A percentile compares a stretch with the other conserved stretches of the same genome.
Evolutionary conservation across 2,113 vertebrate genomes (phyloP).

Genomic region (Morone chrysops): DNA sequence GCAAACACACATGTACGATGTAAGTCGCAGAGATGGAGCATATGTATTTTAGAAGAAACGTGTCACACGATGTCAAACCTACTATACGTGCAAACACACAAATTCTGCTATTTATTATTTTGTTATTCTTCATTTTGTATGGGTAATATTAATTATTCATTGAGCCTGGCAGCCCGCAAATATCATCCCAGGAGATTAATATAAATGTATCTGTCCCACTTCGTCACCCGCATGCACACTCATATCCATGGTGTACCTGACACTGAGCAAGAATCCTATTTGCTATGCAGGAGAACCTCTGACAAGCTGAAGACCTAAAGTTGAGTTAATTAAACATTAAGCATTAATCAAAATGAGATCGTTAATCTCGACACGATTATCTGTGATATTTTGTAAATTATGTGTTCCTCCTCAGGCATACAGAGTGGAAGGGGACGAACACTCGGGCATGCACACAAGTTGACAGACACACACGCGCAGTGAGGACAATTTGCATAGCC

Average conservation of each 20-base stretch:
- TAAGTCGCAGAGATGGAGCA: background rate
- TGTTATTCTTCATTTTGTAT: constrained; percentile 55
- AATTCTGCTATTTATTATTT: constrained; percentile 58
- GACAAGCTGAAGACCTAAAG: constrained; percentile 54
- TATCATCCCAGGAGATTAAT: constrained; percentile 72
- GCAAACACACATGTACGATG: background rate
- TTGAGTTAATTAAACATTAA: constrained; percentile 80
- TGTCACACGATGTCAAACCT: background rate
- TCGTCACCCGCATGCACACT: constrained; percentile 18
- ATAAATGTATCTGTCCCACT: constrained; percentile 59
- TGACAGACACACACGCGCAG: constrained; percentile 28
- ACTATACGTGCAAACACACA: constrained; percentile 3
- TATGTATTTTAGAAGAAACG: background rate
- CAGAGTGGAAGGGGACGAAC: constrained; percentile 25
- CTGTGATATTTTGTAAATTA: constrained; percentile 75
- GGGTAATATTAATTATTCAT: constrained; percentile 74
- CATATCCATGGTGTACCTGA: constrained; percentile 45
- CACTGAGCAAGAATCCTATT: constrained; percentile 48
- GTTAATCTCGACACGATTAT: constrained; percentile 77
- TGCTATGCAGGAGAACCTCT: constrained; percentile 66
- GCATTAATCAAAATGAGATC: constrained; percentile 77
- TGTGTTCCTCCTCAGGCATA: constrained; percentile 52
- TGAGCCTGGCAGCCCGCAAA: constrained; percentile 52
- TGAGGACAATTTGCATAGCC: constrained; percentile 1
- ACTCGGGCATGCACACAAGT: background rate